A percentile compares a stretch with the other conserved stretches of the same genome.
These are phyloP conservation scores for Poecile atricapillus DNA, from an alignment of 2,113 vertebrate species.

Conservation along the genomic window DNA sequence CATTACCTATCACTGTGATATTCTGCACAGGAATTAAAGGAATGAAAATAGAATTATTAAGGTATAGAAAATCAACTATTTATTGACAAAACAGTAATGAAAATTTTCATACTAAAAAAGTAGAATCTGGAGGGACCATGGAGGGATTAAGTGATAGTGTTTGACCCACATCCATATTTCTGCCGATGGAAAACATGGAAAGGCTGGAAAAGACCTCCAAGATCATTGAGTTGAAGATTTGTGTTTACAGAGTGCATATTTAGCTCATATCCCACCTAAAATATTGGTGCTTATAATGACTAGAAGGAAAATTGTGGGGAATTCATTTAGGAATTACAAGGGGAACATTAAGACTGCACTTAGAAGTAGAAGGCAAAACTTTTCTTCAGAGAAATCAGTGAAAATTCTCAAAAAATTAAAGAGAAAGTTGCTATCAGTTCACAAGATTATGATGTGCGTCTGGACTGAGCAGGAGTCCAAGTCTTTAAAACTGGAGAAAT, in stretches of 20 bases:
- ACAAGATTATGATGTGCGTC: background rate
- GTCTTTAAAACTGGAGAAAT: background rate
- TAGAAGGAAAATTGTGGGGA: background rate
- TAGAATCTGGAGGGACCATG: fast-evolving
- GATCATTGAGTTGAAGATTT: fast-evolving
- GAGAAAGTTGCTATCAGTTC: background rate
- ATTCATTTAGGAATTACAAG: background rate
- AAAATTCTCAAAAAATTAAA: background rate
- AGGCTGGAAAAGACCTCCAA: background rate
- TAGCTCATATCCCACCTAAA: background rate
- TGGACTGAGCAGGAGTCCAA: background rate
- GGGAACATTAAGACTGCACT: background rate
- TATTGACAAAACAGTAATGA: background rate
- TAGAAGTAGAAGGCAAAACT: background rate
- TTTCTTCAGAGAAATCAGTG: background rate
- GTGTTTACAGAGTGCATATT: background rate
- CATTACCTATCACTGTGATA: background rate
- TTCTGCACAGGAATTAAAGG: background rate
- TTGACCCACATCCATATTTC: background rate
- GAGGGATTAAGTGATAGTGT: background rate
- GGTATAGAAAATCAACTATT: background rate
- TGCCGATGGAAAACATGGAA: background rate
- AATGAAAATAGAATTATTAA: background rate
- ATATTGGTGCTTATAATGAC: background rate
- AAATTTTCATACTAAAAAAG: background rate